Percentiles rank a stretch among this genome's conserved stretches.
phyloP scores from a whole-genome alignment of 2,797 vertebrate species.

The Furcifer pardalis region DNA sequence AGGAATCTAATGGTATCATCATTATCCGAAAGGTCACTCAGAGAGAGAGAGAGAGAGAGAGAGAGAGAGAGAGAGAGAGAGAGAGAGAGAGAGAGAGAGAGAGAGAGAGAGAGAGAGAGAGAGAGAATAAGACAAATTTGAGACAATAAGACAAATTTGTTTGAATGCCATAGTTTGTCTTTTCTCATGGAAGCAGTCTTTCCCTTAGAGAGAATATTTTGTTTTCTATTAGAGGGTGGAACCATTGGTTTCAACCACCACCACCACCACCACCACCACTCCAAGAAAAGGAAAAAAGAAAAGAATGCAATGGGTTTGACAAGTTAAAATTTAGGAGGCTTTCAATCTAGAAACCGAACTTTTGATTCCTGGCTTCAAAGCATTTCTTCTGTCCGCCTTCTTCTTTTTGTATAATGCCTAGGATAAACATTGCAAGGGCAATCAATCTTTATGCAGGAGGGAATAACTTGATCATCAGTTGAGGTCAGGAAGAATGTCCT shows the following conservation, averaged over 20 bases:
- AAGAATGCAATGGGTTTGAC: neutral
- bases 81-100: no score
- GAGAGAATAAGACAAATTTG: no score
- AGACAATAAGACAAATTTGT: neutral
- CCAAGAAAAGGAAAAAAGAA: neutral
- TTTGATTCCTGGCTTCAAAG: neutral
- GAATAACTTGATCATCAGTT: conserved; percentile 17
- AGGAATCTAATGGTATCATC: no score
- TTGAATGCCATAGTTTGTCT: neutral
- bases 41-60: no score
- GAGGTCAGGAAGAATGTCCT: conserved; percentile 8
- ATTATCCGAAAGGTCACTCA: no score
- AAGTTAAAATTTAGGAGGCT: neutral
- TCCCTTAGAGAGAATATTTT: neutral
- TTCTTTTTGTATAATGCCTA: neutral
- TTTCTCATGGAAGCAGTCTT: neutral
- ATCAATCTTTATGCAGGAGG: conserved; percentile 3
- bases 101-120: no score
- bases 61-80: no score
- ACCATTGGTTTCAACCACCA: no score
- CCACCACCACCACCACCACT: no score
- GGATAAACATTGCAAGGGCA: conserved; percentile 5
- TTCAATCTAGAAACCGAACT: neutral
- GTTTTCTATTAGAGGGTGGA: neutral
- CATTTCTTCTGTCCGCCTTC: neutral